Conservation (phyloP, 1,140 invertebrate genomes). For the Drosophila takahashii region DNA sequence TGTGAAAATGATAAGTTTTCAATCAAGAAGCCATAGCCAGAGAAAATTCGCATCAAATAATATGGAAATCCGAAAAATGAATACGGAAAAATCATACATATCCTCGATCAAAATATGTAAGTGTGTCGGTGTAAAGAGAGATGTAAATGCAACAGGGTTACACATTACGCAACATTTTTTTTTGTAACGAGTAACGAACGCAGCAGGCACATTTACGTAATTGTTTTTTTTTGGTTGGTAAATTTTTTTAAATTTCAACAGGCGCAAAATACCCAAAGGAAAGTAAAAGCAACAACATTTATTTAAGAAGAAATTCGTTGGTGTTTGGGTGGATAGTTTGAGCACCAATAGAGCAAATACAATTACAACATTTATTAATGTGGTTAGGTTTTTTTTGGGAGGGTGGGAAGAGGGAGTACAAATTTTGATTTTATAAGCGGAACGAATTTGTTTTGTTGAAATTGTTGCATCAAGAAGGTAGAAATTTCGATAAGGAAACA, state of each 20-base stretch:
- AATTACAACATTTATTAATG: slow-evolving; percentile 80
- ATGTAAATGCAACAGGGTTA: slow-evolving; percentile 80
- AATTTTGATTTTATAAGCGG: slow-evolving; percentile 53
- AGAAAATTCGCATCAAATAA: slow-evolving; percentile 59
- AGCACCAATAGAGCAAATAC: slow-evolving; percentile 79
- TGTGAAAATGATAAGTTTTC: slow-evolving; percentile 40
- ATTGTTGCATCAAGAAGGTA: slow-evolving; percentile 54
- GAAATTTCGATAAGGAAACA: slow-evolving; percentile 39
- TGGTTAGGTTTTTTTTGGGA: slow-evolving; percentile 43
- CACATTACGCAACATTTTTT: slow-evolving; percentile 74
- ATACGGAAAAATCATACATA: slow-evolving; percentile 49
- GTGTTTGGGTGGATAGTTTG: slow-evolving; percentile 63
- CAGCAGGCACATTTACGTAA: slow-evolving; percentile 78
- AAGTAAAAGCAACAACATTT: slow-evolving; percentile 79
- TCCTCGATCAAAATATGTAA: slow-evolving; percentile 56
- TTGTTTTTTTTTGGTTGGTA: slow-evolving; percentile 39
- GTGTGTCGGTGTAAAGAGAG: slow-evolving; percentile 64
- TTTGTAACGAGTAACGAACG: slow-evolving; percentile 80
- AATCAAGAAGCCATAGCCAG: slow-evolving; percentile 73
- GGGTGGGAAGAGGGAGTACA: slow-evolving; percentile 43
- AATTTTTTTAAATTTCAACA: slow-evolving; percentile 62
- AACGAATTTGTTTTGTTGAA: slow-evolving; percentile 41
- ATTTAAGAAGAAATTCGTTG: slow-evolving; percentile 67
- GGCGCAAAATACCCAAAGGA: slow-evolving; percentile 76
- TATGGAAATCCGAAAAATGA: slow-evolving; percentile 39